Evolutionary conservation across 2,113 vertebrate genomes (phyloP).

Genomic region (Phycodurus eques): DNA sequence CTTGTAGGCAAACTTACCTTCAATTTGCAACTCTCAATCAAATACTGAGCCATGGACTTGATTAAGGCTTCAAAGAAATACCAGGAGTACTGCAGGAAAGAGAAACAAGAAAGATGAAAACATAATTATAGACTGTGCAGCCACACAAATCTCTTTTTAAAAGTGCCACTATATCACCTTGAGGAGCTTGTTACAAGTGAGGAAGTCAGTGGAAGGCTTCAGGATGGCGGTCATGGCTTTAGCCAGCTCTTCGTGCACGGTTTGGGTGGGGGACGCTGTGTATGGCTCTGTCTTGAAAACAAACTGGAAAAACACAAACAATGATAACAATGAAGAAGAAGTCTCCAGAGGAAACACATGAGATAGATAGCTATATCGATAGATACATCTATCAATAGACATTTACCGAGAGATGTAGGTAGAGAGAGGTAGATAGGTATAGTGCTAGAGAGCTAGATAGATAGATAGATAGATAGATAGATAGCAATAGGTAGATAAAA

Average conservation of each 20-base stretch:
- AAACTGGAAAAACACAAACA: conserved; percentile 73
- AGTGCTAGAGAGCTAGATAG: not conserved
- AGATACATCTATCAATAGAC: no score
- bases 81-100: conserved; percentile 89
- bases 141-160: conserved; percentile 2
- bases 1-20: conserved; percentile 74
- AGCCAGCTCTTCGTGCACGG: conserved; percentile 90
- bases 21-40: conserved; percentile 91
- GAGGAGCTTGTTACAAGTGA: conserved; percentile 96
- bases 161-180: conserved; percentile 77
- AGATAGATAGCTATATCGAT: not conserved
- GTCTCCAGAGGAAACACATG: not conserved
- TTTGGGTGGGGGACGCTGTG: conserved; percentile 80
- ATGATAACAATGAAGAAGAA: not conserved
- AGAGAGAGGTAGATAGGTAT: not conserved
- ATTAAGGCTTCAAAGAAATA: conserved; percentile 98
- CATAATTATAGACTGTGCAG: conserved; percentile 6
- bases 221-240: conserved; percentile 97
- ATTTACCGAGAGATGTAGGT: not conserved
- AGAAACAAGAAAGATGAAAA: conserved; percentile 26
- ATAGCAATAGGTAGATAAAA: not conserved
- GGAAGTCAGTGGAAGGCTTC: conserved; percentile 96
- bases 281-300: conserved; percentile 91
- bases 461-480: not conserved
- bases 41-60: conserved; percentile 97